Conservation (phyloP, 2,797 vertebrate species). For the Melanogrammus aeglefinus region DNA sequence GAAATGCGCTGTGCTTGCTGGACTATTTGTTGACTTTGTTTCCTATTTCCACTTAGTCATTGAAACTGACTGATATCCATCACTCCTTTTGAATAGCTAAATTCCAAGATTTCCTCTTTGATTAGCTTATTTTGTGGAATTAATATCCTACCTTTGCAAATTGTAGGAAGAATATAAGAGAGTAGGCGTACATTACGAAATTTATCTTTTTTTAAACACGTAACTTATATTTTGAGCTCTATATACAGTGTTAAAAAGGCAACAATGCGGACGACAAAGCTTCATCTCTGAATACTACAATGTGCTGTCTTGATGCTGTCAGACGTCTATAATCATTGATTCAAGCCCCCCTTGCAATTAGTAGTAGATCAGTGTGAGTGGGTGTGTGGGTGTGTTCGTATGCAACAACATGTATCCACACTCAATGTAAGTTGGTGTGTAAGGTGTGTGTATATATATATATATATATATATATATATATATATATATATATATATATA, state of each 20-base stretch:
- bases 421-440: background rate
- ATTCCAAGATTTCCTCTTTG: background rate
- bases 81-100: background rate
- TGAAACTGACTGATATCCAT: background rate
- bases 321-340: background rate
- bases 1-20: background rate
- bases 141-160: background rate
- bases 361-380: background rate
- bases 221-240: background rate
- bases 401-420: background rate
- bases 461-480: background rate
- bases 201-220: background rate
- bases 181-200: background rate
- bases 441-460: background rate
- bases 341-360: background rate
- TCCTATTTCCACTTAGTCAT: background rate
- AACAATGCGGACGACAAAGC: background rate
- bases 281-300: background rate
- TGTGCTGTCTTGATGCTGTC: background rate
- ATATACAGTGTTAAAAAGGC: background rate
- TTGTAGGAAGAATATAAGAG: background rate
- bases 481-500: background rate
- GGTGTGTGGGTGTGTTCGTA: background rate
- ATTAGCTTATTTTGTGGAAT: background rate
- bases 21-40: too few relatives aligned